A percentile compares a stretch with the other conserved stretches of the same genome.
These are phyloP conservation scores for Clarias macrocephalus DNA, from an alignment of 2,113 vertebrate genomes.

Conservation along the genomic window DNA sequence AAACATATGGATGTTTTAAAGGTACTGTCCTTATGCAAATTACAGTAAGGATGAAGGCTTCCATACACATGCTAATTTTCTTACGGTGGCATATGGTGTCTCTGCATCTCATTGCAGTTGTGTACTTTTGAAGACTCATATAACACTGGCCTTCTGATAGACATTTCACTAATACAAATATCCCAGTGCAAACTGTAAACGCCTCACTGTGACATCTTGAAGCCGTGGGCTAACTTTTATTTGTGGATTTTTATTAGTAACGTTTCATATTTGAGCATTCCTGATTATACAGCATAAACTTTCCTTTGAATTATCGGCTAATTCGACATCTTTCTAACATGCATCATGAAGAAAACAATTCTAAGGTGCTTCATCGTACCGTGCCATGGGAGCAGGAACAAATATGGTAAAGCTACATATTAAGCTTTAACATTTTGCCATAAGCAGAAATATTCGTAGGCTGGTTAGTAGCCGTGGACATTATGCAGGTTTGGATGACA, in stretches of 20 bases:
- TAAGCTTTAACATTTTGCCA: neutral
- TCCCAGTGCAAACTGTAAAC: neutral
- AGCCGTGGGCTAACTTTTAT: neutral
- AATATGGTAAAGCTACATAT: neutral
- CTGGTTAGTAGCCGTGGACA: neutral
- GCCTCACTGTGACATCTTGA: neutral
- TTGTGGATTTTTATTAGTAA: neutral
- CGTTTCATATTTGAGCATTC: neutral
- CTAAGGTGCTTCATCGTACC: too few species aligned
- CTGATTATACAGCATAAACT: neutral
- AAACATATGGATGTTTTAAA: constrained; percentile 14
- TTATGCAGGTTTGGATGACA: neutral
- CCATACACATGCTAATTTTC: constrained; percentile 26
- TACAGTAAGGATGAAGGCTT: constrained; percentile 10
- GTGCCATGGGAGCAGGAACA: neutral
- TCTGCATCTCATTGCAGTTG: constrained; percentile 35
- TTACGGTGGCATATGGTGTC: constrained; percentile 19
- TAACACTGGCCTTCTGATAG: neutral
- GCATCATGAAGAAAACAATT: neutral
- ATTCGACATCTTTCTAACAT: neutral
- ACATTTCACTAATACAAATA: neutral
- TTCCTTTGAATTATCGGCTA: neutral
- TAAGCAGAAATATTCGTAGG: neutral
- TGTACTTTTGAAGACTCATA: neutral
- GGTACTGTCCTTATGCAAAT: neutral